Conservation (phyloP, 2,113 vertebrate species). For the Eonycteris spelaea region DNA sequence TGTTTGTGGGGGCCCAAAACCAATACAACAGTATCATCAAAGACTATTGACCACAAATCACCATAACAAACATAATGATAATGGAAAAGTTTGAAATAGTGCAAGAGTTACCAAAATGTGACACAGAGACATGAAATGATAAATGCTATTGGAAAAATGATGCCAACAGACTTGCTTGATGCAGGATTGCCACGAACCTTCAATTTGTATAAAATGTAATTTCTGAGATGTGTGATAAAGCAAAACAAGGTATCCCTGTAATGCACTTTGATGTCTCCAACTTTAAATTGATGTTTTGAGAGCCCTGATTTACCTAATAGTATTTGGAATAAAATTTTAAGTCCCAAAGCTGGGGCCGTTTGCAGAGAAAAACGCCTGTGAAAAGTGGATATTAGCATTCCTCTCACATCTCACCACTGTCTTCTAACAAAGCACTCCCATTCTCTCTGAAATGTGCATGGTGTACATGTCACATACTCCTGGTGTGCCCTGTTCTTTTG, state of each 20-base stretch:
- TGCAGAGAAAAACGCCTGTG: background rate
- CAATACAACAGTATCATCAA: background rate
- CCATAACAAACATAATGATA: background rate
- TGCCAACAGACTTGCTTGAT: background rate
- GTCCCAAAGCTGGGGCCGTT: background rate
- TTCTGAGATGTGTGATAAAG: background rate
- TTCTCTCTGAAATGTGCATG: background rate
- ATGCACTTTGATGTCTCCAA: conserved; percentile 45
- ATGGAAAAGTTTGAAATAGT: background rate
- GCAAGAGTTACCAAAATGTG: background rate
- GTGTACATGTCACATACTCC: background rate
- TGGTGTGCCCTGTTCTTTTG: conserved; percentile 8
- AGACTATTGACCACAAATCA: background rate
- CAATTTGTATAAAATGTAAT: background rate
- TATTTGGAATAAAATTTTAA: conserved; percentile 41
- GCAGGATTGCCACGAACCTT: background rate
- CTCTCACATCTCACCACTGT: background rate
- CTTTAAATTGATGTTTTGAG: conserved; percentile 41
- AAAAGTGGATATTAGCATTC: conserved; percentile 5
- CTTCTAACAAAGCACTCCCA: background rate
- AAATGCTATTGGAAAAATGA: background rate
- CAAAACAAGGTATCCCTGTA: background rate
- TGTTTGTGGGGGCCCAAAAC: background rate
- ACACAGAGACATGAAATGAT: background rate
- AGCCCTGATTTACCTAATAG: conserved; percentile 7